Base-by-base conservation (phyloP, 2,113 vertebrate species). In the Apistogramma diplotaenia region DNA sequence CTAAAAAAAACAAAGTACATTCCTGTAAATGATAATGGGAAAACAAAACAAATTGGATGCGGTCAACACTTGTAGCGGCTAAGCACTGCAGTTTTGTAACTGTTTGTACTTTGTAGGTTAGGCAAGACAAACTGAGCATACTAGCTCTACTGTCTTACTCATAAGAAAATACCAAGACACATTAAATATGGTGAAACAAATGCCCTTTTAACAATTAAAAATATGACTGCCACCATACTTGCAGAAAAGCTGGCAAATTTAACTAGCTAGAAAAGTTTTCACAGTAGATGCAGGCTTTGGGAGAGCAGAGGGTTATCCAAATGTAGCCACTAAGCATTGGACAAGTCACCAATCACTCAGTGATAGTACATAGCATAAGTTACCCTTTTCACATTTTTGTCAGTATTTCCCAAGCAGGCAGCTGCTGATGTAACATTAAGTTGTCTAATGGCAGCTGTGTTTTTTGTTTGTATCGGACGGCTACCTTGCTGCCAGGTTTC, bases 401-500 rank as follows among this genome's bases (percentile, higher is more conserved):
- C 19, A 13, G 5, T 3, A 21, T 33, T 35, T 61, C 31, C 13
- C 31, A 61, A 61, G 31, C 31, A 81, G 19, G 11, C 35, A 84
- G 21, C 31, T 65, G 57, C 27, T 77, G 12, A 49, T 37, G 23
- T 65, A 15, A 59, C 33, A 56, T 19, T 18, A 71, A 46, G 27
- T 37, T 10, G 23, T 56, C 51, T 27, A 71, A 9, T 43, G 19
- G 55, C 10, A 8, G 1, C 18, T 16, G 18, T 55, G 67, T 27
- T 5, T 21, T 62, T 11, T 54, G 21, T 21, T 9, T 54, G 67
- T 29, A 19, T 19, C 53, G 56, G 19, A 58, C 2, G 0, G 6
- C 18, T 95, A 99, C 98, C 98, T 99, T 99, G 94, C 97, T 98
- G 91, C 98, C 98, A 82, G 97, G 98, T 92, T 99, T 99, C 84